phyloP scores from a whole-genome alignment of 2,113 vertebrate species.

The Siniperca chuatsi region DNA sequence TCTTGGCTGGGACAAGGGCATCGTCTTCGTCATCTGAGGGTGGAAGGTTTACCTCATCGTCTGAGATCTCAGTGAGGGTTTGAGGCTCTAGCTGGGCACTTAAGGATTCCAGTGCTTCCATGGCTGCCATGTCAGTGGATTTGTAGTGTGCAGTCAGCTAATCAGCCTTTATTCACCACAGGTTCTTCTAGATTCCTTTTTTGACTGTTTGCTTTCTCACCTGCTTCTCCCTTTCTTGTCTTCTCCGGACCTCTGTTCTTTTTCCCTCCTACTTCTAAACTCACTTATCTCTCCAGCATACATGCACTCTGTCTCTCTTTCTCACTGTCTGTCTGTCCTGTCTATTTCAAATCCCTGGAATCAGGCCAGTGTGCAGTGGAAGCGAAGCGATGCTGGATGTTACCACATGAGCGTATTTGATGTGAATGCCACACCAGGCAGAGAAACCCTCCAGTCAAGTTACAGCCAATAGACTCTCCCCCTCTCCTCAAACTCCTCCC shows the following conservation, averaged over 20 bases:
- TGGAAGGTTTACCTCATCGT: constrained; percentile 82
- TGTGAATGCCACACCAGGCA: constrained; percentile 80
- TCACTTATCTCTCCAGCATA: constrained; percentile 49
- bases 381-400: constrained; percentile 68
- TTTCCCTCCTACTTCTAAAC: constrained; percentile 27
- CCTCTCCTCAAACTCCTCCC: constrained; percentile 64
- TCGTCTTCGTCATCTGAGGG: constrained; percentile 82
- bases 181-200: constrained; percentile 10
- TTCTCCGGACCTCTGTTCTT: constrained; percentile 25
- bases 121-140: constrained; percentile 72
- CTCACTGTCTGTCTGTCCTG: constrained; percentile 48
- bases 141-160: constrained; percentile 7
- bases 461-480: constrained; percentile 68
- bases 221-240: constrained; percentile 40
- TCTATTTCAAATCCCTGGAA: constrained; percentile 60
- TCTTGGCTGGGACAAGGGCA: constrained; percentile 44
- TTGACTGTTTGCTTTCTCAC: constrained; percentile 28
- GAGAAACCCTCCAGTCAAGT: constrained; percentile 79
- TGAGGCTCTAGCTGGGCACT: constrained; percentile 71
- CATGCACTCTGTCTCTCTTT: constrained; percentile 41
- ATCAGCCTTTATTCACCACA: constrained; percentile 25
- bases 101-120: constrained; percentile 79
- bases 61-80: constrained; percentile 82
- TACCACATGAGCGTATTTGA: constrained; percentile 74
- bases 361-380: constrained; percentile 59